Percentiles rank a stretch among this genome's conserved stretches.
Conservation (phyloP, 2,888 invertebrate genomes). For the Hymenopus coronatus region DNA sequence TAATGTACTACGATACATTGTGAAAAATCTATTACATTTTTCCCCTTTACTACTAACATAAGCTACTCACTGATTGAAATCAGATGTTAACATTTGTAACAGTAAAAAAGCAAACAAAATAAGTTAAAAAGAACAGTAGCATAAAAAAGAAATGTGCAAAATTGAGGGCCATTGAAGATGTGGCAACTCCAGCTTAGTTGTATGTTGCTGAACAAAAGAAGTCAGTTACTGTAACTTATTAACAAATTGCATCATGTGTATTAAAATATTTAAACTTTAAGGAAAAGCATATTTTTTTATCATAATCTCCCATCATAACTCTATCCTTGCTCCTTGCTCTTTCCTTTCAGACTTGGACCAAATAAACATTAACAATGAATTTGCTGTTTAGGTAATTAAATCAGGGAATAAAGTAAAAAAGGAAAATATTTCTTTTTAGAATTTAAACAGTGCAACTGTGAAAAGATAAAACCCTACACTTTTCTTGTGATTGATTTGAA, state of each 20-base stretch:
- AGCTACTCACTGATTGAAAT: background rate
- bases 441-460: too few relatives aligned
- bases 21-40: background rate
- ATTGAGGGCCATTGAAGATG: background rate
- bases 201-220: background rate
- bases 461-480: too few relatives aligned
- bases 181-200: background rate
- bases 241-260: conserved; percentile 15
- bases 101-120: background rate
- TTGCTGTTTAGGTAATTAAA: too few relatives aligned
- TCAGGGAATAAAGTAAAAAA: too few relatives aligned
- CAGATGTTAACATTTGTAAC: background rate
- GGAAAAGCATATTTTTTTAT: background rate
- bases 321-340: background rate
- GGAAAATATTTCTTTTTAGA: too few relatives aligned
- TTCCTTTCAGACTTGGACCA: background rate
- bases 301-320: background rate
- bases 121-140: background rate
- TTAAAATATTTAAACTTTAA: conserved; percentile 10
- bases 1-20: background rate
- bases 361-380: background rate
- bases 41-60: background rate
- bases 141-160: background rate
- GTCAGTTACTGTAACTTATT: conserved; percentile 13
- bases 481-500: too few relatives aligned